Percentiles rank a stretch among this genome's conserved stretches.
phyloP scores from a whole-genome alignment of 2,113 vertebrate species.

The Bubo bubo region DNA sequence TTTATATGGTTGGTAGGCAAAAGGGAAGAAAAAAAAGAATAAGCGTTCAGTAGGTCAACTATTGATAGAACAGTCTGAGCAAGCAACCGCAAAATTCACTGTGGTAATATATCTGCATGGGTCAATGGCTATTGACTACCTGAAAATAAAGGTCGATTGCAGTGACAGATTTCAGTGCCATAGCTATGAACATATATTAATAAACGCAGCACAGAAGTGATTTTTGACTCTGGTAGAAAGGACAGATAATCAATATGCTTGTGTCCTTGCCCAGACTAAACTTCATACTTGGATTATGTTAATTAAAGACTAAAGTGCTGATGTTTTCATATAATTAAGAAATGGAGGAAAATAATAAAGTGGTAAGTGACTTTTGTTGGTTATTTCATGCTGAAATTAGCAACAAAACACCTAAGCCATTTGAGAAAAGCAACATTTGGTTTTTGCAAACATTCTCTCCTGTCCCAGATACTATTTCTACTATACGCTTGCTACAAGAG shows the following conservation, averaged over 20 bases:
- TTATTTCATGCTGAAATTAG: neutral
- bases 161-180: conserved; percentile 58
- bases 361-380: neutral
- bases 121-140: conserved; percentile 63
- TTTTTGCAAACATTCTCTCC: neutral
- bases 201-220: conserved; percentile 56
- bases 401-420: neutral
- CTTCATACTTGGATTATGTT: conserved; percentile 66
- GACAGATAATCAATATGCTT: conserved; percentile 71
- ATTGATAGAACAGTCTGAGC: conserved; percentile 59
- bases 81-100: conserved; percentile 62
- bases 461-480: neutral
- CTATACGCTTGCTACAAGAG: neutral
- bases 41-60: conserved; percentile 28
- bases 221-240: conserved; percentile 48
- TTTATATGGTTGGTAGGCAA: neutral
- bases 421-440: neutral
- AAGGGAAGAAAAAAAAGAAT: neutral
- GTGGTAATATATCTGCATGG: conserved; percentile 64
- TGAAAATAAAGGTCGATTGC: conserved; percentile 68
- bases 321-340: conserved; percentile 47
- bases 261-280: conserved; percentile 53
- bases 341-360: neutral
- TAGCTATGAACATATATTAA: conserved; percentile 68
- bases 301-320: conserved; percentile 59